phyloP scores from a whole-genome alignment of 2,888 invertebrate genomes.

The Bruchidius siliquastri region DNA sequence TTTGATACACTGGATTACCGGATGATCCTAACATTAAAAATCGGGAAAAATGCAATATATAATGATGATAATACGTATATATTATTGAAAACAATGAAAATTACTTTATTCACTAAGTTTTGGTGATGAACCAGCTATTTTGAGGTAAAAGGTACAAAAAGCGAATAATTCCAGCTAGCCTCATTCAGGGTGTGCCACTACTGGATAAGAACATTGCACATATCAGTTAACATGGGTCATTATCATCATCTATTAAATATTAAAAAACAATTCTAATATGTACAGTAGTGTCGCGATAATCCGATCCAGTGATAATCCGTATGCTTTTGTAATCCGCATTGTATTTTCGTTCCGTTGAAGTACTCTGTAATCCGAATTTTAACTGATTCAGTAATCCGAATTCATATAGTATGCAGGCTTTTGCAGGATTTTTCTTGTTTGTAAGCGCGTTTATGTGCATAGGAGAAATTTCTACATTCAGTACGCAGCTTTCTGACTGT shows the following conservation, averaged over 20 bases:
- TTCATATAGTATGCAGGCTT: no score
- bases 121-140: neutral
- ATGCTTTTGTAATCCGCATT: no score
- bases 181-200: neutral
- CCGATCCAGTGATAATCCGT: no score
- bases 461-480: no score
- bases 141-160: neutral
- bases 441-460: no score
- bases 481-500: no score
- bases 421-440: no score
- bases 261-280: neutral
- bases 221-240: neutral
- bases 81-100: neutral
- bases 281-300: no score
- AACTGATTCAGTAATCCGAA: no score
- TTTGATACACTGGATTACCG: neutral
- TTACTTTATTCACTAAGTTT: neutral
- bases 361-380: no score
- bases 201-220: neutral
- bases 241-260: neutral
- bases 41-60: neutral
- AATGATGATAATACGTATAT: neutral
- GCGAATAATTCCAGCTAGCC: neutral
- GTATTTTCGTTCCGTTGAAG: no score
- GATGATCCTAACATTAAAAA: neutral